Percentiles rank a stretch among this genome's conserved stretches.
Evolutionary conservation across 2,797 vertebrate genomes (phyloP).

Genomic region (Heteromormyrus szaboi): DNA sequence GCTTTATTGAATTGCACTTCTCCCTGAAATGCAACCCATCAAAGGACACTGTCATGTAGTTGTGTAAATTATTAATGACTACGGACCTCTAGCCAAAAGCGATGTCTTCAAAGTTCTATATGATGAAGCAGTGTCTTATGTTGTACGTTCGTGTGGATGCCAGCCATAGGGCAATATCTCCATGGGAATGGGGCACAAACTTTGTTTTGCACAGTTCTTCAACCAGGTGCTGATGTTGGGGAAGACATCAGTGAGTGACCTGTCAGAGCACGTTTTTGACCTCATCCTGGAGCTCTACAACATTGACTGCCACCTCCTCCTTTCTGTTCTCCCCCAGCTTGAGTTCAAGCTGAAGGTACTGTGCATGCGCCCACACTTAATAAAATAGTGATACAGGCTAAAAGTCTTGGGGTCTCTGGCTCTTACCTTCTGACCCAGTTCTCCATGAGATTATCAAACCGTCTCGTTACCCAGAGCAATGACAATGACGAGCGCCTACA

Average conservation of each 20-base stretch:
- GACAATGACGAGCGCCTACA: conserved; percentile 97
- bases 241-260: conserved; percentile 94
- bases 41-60: neutral
- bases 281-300: conserved; percentile 97
- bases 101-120: neutral
- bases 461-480: conserved; percentile 75
- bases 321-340: conserved; percentile 93
- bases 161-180: neutral
- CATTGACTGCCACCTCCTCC: conserved; percentile 93
- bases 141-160: neutral
- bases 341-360: conserved; percentile 98
- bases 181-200: neutral
- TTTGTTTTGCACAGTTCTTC: conserved; percentile 74
- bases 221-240: conserved; percentile 99
- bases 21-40: neutral
- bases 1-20: neutral
- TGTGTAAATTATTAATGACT: neutral
- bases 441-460: neutral
- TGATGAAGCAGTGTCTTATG: neutral
- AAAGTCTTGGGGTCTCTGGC: neutral
- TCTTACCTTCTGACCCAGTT: neutral
- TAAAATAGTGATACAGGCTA: neutral
- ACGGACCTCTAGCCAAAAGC: neutral
- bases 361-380: neutral
- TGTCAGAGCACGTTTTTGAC: conserved; percentile 96